Evolutionary conservation across 2,113 vertebrate genomes (phyloP).

Genomic region (Riparia riparia): DNA sequence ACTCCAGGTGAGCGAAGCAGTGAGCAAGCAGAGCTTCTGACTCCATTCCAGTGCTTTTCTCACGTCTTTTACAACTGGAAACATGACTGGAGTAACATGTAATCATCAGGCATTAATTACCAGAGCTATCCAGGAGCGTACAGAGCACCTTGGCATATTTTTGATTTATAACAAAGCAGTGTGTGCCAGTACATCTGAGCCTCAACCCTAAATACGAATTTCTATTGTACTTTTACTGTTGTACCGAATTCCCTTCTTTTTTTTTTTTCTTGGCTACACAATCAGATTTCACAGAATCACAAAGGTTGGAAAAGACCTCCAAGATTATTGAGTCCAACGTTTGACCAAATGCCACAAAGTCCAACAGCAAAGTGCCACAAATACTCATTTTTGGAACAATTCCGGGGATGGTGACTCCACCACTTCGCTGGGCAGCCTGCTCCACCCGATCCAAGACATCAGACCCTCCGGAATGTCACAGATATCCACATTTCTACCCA

Average conservation of each 20-base stretch:
- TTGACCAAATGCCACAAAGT: background rate
- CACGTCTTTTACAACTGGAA: background rate
- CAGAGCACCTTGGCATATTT: background rate
- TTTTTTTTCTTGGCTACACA: background rate
- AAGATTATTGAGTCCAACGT: background rate
- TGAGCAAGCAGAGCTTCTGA: background rate
- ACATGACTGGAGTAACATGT: background rate
- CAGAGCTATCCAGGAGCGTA: background rate
- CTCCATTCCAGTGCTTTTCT: background rate
- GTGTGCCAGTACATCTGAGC: background rate
- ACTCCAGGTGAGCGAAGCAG: background rate
- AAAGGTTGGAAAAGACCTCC: background rate
- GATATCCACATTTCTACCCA: background rate
- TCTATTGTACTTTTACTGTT: background rate
- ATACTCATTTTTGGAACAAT: background rate
- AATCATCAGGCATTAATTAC: background rate
- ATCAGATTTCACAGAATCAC: background rate
- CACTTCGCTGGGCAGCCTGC: background rate
- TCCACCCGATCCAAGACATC: background rate
- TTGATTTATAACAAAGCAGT: background rate
- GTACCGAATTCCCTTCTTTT: background rate
- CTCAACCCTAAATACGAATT: background rate
- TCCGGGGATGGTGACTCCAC: background rate
- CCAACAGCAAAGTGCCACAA: background rate
- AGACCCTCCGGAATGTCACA: background rate